These are phyloP conservation scores for Microdon myrmicae DNA, from an alignment of 2,888 invertebrate genomes.

Conservation along the genomic window DNA sequence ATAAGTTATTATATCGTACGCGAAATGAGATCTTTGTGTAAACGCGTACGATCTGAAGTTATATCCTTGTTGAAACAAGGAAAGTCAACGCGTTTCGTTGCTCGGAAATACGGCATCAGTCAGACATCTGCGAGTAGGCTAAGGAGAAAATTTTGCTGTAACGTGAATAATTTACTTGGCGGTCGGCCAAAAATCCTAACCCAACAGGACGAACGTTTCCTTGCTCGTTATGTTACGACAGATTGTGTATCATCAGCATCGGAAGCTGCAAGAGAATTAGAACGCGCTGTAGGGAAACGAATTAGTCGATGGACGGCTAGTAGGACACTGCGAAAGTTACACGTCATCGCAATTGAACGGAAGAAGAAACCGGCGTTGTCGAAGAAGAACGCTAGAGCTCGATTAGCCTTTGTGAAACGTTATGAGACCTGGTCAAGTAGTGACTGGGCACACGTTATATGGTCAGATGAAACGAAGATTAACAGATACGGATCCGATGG, in stretches of 20 bases:
- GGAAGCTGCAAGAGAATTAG: conserved; percentile 39
- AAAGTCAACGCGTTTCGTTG: conserved; percentile 24
- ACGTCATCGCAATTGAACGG: conserved; percentile 26
- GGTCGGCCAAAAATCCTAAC: conserved; percentile 35
- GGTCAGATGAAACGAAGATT: conserved; percentile 42
- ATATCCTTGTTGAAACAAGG: conserved; percentile 18
- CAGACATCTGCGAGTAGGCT: conserved; percentile 26
- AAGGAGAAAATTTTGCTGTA: conserved; percentile 12
- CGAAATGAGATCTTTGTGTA: conserved; percentile 19
- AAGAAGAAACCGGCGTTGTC: conserved; percentile 41
- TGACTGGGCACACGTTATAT: conserved; percentile 23
- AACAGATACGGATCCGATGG: conserved; percentile 40
- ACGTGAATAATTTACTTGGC: background rate
- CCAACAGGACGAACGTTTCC: conserved; percentile 29
- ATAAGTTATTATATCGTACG: too few relatives aligned
- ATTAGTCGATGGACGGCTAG: conserved; percentile 39
- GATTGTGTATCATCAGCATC: conserved; percentile 26
- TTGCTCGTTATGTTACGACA: conserved; percentile 30
- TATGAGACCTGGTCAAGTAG: conserved; percentile 19
- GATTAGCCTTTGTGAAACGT: conserved; percentile 21
- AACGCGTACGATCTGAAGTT: conserved; percentile 15
- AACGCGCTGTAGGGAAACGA: conserved; percentile 26
- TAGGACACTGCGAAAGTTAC: conserved; percentile 11
- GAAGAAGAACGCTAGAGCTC: conserved; percentile 31
- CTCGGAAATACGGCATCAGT: conserved; percentile 21